A percentile compares a stretch with the other conserved stretches of the same genome.
These are phyloP conservation scores for Xenotilapia flavipinnis DNA, from an alignment of 2,113 vertebrate genomes.

Conservation along the genomic window DNA sequence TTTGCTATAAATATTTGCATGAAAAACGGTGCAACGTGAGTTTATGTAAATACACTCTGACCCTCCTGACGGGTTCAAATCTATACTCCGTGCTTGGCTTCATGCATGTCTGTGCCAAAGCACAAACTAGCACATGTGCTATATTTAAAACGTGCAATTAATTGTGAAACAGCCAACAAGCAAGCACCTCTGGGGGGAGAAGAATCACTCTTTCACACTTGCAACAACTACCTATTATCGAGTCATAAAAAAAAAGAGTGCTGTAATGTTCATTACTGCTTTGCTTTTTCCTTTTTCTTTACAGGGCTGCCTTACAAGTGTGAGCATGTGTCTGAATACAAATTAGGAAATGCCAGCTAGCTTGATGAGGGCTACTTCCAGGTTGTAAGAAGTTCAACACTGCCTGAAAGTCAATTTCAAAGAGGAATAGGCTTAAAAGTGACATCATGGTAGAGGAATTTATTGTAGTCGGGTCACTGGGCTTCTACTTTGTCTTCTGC, in stretches of 20 bases:
- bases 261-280: constrained; percentile 20
- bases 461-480: constrained; percentile 2
- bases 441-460: constrained; percentile 43
- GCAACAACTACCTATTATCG: constrained; percentile 38
- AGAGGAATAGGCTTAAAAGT: not conserved
- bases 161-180: not conserved
- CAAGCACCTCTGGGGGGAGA: not conserved
- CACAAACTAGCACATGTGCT: not conserved
- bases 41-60: not conserved
- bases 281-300: not conserved
- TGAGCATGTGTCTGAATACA: not conserved
- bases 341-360: not conserved
- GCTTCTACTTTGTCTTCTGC: not conserved
- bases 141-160: not conserved
- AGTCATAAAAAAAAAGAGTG: constrained; percentile 34
- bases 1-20: not conserved
- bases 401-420: not conserved
- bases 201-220: not conserved
- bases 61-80: not conserved
- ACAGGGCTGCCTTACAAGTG: not conserved
- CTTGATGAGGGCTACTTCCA: not conserved
- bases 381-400: not conserved
- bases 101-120: not conserved
- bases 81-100: not conserved
- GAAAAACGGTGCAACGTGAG: not conserved